These are phyloP conservation scores for Drosophila tanythrix DNA, from an alignment of 2,888 invertebrate genomes.

Conservation along the genomic window DNA sequence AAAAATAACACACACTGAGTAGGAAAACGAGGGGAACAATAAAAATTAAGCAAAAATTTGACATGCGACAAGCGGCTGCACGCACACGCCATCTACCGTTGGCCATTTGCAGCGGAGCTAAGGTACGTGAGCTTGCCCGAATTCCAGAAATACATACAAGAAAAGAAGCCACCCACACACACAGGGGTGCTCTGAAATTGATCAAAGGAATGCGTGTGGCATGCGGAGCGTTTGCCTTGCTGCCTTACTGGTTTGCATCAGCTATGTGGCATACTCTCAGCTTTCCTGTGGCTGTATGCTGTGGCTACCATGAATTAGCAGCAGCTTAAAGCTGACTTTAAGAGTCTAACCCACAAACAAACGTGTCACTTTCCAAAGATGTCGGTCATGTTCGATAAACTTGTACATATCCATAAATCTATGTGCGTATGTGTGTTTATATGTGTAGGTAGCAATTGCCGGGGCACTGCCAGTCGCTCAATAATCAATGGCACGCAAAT, in stretches of 20 bases:
- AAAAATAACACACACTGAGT: conserved; percentile 50
- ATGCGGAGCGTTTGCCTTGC: conserved; percentile 18
- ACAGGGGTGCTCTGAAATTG: conserved; percentile 44
- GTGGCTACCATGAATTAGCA: conserved; percentile 30
- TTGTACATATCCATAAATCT: background rate
- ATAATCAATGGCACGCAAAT: conserved; percentile 50
- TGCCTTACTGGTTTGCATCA: conserved; percentile 12
- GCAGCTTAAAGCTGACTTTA: conserved; percentile 44
- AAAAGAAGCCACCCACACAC: conserved; percentile 21
- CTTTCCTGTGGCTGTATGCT: conserved; percentile 39
- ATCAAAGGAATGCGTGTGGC: conserved; percentile 65
- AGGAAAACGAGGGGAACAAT: conserved; percentile 5
- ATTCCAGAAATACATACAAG: conserved; percentile 40
- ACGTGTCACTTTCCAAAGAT: conserved; percentile 25
- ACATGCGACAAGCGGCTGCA: conserved; percentile 44
- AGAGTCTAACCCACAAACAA: conserved; percentile 27
- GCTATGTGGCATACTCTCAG: conserved; percentile 50
- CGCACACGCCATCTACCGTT: conserved; percentile 52
- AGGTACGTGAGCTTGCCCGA: conserved; percentile 45
- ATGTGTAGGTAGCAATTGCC: background rate
- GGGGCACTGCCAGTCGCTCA: conserved; percentile 7
- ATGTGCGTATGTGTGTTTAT: background rate
- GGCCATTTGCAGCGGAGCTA: conserved; percentile 12
- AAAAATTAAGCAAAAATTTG: conserved; percentile 34
- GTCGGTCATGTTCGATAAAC: conserved; percentile 11